Percentiles rank a stretch among this genome's conserved stretches.
phyloP scores from a whole-genome alignment of 2,888 invertebrate genomes.

The Rhamphomyia laevipes region DNA sequence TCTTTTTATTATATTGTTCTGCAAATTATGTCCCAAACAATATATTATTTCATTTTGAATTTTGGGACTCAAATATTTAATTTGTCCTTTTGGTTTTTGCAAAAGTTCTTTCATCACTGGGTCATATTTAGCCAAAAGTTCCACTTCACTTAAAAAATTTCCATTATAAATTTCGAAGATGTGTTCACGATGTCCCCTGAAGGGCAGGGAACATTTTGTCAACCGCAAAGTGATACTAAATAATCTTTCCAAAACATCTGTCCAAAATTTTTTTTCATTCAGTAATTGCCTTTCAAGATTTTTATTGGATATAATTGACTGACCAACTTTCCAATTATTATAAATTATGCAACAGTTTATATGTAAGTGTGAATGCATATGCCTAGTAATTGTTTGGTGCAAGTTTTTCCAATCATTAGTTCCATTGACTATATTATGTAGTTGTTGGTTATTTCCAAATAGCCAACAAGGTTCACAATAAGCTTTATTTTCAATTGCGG shows the following conservation, averaged over 20 bases:
- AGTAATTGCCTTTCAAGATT: neutral
- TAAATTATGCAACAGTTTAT: neutral
- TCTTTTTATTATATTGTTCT: neutral
- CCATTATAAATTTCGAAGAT: conserved; percentile 2
- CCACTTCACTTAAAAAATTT: conserved; percentile 3
- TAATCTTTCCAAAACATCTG: conserved; percentile 5
- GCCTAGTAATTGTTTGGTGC: conserved; percentile 1
- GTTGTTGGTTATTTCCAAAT: conserved; percentile 1
- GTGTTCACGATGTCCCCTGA: conserved; percentile 1
- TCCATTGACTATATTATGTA: conserved; percentile 1
- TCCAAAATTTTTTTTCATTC: conserved; percentile 5
- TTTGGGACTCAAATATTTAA: conserved; percentile 1
- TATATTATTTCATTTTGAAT: neutral
- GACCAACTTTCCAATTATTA: neutral
- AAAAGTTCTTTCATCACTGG: neutral
- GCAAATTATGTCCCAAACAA: neutral
- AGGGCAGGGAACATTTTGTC: conserved; percentile 1
- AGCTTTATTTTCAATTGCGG: conserved; percentile 1
- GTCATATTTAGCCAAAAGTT: conserved; percentile 4
- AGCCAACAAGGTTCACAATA: conserved; percentile 3
- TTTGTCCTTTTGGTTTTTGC: neutral
- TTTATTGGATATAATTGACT: neutral
- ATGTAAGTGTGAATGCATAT: neutral
- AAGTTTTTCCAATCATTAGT: conserved; percentile 4
- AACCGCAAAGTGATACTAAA: conserved; percentile 3